Conservation (phyloP, 1,140 invertebrate genomes). For the Bombus confusus region DNA sequence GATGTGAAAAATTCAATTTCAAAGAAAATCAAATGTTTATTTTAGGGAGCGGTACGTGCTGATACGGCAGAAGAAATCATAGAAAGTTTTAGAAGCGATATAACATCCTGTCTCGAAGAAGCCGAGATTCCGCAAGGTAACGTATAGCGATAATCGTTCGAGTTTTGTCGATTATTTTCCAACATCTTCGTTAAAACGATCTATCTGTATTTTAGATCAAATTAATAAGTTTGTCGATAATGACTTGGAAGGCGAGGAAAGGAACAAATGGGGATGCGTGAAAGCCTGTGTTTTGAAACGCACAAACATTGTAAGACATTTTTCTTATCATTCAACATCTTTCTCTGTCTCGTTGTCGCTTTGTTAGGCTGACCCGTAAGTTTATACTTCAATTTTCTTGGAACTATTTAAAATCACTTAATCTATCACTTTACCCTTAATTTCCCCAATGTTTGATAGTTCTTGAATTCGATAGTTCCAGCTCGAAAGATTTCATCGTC, state of each 20-base stretch:
- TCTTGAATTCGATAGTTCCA: too few relatives aligned
- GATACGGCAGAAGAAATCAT: rapidly evolving
- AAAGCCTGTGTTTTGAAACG: slow-evolving; percentile 13
- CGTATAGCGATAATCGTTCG: background rate
- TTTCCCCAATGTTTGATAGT: too few relatives aligned
- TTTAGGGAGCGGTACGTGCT: background rate
- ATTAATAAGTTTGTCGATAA: rapidly evolving
- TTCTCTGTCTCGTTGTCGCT: too few relatives aligned
- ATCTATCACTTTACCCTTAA: too few relatives aligned
- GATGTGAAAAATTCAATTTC: background rate
- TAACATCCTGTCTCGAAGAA: background rate
- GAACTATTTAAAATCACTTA: too few relatives aligned
- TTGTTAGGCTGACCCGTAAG: too few relatives aligned
- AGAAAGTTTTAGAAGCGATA: background rate
- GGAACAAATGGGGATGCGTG: background rate
- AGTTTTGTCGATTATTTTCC: too few relatives aligned
- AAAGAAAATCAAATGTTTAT: background rate
- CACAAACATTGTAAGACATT: background rate
- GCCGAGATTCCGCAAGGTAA: background rate
- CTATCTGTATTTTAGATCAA: background rate
- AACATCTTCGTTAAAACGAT: background rate
- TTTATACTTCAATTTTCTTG: too few relatives aligned
- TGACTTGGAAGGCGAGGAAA: background rate
- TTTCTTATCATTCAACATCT: background rate
- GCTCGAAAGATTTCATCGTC: too few relatives aligned